A percentile compares a stretch with the other conserved stretches of the same genome.
Evolutionary conservation across 2,888 invertebrate species (phyloP).

Genomic region (Tricholauxania praeusta): DNA sequence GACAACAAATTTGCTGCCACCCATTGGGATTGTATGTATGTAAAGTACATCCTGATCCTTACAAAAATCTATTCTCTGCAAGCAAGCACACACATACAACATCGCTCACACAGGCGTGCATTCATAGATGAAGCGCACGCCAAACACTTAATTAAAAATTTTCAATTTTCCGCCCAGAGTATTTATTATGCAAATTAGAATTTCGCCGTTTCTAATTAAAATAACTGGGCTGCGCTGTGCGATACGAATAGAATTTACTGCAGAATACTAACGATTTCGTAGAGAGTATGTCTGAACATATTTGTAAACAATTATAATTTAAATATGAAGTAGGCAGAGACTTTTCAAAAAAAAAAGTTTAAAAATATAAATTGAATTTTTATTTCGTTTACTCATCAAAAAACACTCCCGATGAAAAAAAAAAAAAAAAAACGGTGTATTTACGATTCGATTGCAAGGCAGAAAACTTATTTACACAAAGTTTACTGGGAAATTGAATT

Average conservation of each 20-base stretch:
- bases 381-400: conserved; percentile 2
- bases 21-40: too few relatives aligned
- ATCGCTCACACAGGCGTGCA: too few relatives aligned
- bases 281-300: neutral
- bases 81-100: too few relatives aligned
- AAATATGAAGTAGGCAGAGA: conserved; percentile 5
- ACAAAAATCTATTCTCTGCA: too few relatives aligned
- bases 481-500: conserved; percentile 14
- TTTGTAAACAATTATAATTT: conserved; percentile 20
- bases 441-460: neutral
- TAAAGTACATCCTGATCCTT: too few relatives aligned
- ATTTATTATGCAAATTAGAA: conserved; percentile 55
- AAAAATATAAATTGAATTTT: neutral
- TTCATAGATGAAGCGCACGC: too few relatives aligned
- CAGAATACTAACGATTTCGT: neutral
- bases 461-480: neutral
- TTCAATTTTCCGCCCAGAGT: conserved; percentile 30
- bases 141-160: conserved; percentile 31
- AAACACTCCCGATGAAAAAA: neutral
- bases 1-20: too few relatives aligned
- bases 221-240: conserved; percentile 48
- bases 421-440: neutral
- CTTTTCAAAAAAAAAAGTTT: neutral
- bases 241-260: conserved; percentile 4
- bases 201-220: conserved; percentile 58